Percentiles rank a stretch among this genome's conserved stretches.
phyloP scores from a whole-genome alignment of 2,888 invertebrate species.

The Andrena marginata region DNA sequence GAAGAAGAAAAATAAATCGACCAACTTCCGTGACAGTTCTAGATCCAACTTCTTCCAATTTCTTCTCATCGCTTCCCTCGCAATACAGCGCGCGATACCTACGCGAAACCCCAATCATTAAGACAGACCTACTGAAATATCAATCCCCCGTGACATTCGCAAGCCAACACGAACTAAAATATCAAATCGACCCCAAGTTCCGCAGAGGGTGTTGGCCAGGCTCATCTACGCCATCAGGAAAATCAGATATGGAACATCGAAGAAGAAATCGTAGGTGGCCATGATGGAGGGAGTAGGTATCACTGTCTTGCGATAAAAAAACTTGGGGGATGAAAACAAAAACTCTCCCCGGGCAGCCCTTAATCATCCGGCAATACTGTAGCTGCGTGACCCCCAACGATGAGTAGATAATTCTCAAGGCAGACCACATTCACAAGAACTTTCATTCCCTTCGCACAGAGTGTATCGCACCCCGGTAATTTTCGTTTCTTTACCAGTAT shows the following conservation, averaged over 20 bases:
- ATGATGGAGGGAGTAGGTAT: slow-evolving; percentile 22
- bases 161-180: not conserved
- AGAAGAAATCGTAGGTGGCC: not conserved
- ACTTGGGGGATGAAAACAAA: slow-evolving; percentile 13
- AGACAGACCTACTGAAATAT: not conserved
- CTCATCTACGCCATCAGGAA: no score
- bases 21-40: slow-evolving; percentile 39
- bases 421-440: no score
- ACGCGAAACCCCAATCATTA: slow-evolving; percentile 18
- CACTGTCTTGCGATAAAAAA: slow-evolving; percentile 18
- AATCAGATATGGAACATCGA: not conserved
- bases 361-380: slow-evolving; percentile 34
- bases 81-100: not conserved
- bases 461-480: no score
- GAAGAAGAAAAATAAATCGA: not conserved
- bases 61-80: slow-evolving; percentile 12
- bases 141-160: slow-evolving; percentile 10
- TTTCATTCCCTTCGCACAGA: no score
- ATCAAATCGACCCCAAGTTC: no score
- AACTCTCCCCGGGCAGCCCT: slow-evolving; percentile 11
- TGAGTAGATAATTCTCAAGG: slow-evolving; percentile 5
- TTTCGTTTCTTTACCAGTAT: no score
- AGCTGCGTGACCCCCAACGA: not conserved
- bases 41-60: slow-evolving; percentile 23
- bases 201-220: no score